Evolutionary conservation across 2,888 invertebrate genomes (phyloP), one percentile per base, ranked within the genome.

Genomic region (Carabus problematicus): DNA sequence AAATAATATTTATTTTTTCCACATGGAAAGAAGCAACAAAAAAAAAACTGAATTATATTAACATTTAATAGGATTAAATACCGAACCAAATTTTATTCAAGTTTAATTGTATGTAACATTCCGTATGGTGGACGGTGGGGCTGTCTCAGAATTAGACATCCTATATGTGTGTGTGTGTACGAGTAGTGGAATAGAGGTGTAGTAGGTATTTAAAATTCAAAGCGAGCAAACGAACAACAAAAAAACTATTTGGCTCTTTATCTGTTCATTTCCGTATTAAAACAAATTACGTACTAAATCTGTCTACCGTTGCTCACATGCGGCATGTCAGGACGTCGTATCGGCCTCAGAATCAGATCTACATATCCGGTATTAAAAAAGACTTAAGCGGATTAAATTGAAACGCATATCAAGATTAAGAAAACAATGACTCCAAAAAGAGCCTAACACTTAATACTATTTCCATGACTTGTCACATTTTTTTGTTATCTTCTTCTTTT

Each of bases 361-460:
- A 66, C 66, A 66, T 66, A 66, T 66, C 66, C 66, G 66, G 66
- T 66, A 66, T 66, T 66, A 66, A 58, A 58, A 66, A 66, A 66
- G 58, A 56, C 49, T 66, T 66, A 66, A 66, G 66, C 66, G 58
- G 66, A 66, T 66, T 66, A 66, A 66, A 66, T 66, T 59, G 66
- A 59, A 66, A 66, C 49, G 59, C 45, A 40, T 66, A 66, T 66
- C 66, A 49, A 66, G 66, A 66, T 66, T 59, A 49, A 45, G 66
- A 47, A 66, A 66, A 66, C 66, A 66, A 66, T 58, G 66, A 66
- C 12, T 54, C 52, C 16, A 29, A 62, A 62, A 41, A 62, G 49
- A 19, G 19, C 14, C 18, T 16, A 62, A 45, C 52, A 62, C 40
- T 40, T 64, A 64, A 66, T 66, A 59, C 58, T 58, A 47, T 58